These are phyloP conservation scores for Myopa testacea DNA, from an alignment of 2,888 invertebrate genomes.

Conservation along the genomic window DNA sequence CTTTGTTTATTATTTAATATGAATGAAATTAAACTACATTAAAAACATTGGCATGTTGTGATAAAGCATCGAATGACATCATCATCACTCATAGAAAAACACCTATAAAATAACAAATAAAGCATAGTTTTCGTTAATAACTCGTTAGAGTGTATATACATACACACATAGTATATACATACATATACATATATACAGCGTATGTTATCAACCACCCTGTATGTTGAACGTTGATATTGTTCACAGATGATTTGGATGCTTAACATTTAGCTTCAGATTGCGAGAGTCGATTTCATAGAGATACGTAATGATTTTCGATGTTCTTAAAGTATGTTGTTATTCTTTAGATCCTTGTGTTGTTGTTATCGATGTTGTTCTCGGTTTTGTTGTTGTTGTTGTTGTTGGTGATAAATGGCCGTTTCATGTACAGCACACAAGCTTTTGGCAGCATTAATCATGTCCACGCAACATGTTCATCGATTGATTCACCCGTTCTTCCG, in stretches of 20 bases:
- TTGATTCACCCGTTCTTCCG: too few relatives aligned
- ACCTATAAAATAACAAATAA: not conserved
- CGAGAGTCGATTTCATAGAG: too few relatives aligned
- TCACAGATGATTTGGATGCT: too few relatives aligned
- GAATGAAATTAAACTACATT: not conserved
- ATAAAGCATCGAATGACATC: not conserved
- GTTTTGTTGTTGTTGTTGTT: conserved; percentile 11
- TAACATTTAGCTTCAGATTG: too few relatives aligned
- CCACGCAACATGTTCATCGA: too few relatives aligned
- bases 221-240: too few relatives aligned
- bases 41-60: not conserved
- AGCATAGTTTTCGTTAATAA: not conserved
- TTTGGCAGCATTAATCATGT: too few relatives aligned
- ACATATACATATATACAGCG: too few relatives aligned
- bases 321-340: not conserved
- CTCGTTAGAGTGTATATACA: not conserved
- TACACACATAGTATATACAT: too few relatives aligned
- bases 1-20: not conserved
- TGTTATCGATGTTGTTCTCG: not conserved
- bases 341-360: not conserved
- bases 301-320: too few relatives aligned
- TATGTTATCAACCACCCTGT: too few relatives aligned
- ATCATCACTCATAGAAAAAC: not conserved
- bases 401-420: not conserved
- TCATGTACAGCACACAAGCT: not conserved